These are phyloP conservation scores for Neodiprion virginianus DNA, from an alignment of 1,140 invertebrate genomes.

Conservation along the genomic window DNA sequence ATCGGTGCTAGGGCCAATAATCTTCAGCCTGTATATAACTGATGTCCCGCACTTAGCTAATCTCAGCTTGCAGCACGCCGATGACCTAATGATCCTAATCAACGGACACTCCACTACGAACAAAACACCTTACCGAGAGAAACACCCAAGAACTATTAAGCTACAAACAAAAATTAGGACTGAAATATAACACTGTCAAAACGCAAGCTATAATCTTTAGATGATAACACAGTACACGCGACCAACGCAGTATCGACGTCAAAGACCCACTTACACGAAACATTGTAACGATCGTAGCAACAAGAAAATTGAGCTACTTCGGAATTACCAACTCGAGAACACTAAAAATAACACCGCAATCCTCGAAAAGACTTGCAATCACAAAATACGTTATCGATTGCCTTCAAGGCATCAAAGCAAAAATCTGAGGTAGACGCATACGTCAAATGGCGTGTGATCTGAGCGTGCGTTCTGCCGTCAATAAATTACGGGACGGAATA, in stretches of 20 bases:
- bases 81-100: constrained; percentile 17
- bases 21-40: constrained; percentile 11
- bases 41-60: constrained; percentile 13
- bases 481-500: constrained; percentile 11
- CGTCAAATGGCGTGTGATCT: constrained; percentile 15
- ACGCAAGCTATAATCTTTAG: constrained; percentile 15
- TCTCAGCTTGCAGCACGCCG: constrained; percentile 17
- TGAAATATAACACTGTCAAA: constrained; percentile 16
- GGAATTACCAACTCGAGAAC: constrained; percentile 14
- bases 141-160: constrained; percentile 15
- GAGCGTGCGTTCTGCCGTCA: constrained; percentile 12
- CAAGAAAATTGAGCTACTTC: constrained; percentile 12
- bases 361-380: constrained; percentile 17
- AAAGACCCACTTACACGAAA: constrained; percentile 17
- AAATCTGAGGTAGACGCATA: constrained; percentile 12
- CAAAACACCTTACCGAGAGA: constrained; percentile 3
- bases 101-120: not conserved
- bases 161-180: not conserved
- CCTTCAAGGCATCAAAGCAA: constrained; percentile 11
- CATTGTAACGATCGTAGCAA: constrained; percentile 13
- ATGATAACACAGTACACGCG: constrained; percentile 12
- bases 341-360: constrained; percentile 16
- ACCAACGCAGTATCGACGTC: constrained; percentile 8
- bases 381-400: constrained; percentile 13
- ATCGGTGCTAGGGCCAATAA: not conserved